A percentile compares a stretch with the other conserved stretches of the same genome.
These are phyloP conservation scores for Sitobion miscanthi DNA, from an alignment of 1,140 invertebrate species.

Conservation along the genomic window DNA sequence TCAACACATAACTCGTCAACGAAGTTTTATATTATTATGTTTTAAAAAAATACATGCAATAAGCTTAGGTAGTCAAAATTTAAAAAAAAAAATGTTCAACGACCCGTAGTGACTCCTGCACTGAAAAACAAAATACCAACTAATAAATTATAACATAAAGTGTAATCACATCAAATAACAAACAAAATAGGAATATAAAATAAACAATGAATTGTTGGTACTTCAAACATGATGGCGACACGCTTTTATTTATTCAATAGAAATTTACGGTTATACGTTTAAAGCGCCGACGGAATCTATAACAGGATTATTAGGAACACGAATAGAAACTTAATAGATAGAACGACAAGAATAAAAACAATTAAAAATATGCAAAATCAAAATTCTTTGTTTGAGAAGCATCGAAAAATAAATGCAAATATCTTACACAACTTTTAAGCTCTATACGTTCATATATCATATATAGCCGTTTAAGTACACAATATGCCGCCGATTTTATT, in stretches of 20 bases:
- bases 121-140: neutral
- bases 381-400: neutral
- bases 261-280: neutral
- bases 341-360: neutral
- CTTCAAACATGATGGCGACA: neutral
- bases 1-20: too few relatives aligned
- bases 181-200: neutral
- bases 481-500: neutral
- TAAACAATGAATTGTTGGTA: neutral
- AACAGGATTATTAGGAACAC: neutral
- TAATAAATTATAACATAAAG: neutral
- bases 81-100: neutral
- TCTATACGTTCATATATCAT: neutral
- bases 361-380: neutral
- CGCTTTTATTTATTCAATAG: neutral
- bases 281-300: neutral
- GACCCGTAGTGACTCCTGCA: neutral
- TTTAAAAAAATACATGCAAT: too few relatives aligned
- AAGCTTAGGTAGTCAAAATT: neutral
- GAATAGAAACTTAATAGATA: neutral
- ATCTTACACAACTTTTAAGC: neutral
- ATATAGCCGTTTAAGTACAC: neutral
- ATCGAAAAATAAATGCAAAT: neutral
- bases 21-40: too few relatives aligned
- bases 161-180: neutral